Evolutionary conservation across 2,797 vertebrate species (phyloP).

Genomic region (Chiroxiphia lanceolata): DNA sequence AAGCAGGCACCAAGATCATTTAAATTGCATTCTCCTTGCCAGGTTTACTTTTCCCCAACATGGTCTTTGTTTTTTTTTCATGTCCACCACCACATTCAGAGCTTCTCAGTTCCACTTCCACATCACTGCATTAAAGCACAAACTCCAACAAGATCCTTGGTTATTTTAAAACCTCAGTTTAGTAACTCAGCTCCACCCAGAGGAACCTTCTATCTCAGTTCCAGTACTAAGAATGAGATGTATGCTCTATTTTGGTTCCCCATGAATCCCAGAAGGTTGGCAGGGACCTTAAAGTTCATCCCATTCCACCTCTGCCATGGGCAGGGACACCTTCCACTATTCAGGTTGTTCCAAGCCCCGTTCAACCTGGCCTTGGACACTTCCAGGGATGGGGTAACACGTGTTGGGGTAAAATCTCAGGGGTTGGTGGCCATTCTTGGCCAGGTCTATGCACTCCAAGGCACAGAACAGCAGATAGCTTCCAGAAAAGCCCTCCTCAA

Average conservation of each 20-base stretch:
- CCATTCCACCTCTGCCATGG: neutral
- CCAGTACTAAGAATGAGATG: neutral
- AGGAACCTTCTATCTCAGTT: neutral
- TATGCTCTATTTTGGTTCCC: neutral
- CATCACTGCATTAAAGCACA: neutral
- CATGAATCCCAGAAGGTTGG: neutral
- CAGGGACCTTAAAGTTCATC: neutral
- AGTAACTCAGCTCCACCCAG: neutral
- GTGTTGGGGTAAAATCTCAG: accelerated
- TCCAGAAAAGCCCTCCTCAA: neutral
- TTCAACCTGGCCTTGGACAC: neutral
- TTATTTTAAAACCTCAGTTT: neutral
- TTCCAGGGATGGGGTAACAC: neutral
- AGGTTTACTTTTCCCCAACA: neutral
- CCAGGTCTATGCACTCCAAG: neutral
- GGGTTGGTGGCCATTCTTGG: neutral
- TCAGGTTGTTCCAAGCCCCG: accelerated
- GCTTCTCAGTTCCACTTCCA: neutral
- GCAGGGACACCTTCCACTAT: accelerated
- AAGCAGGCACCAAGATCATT: accelerated
- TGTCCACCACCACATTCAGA: neutral
- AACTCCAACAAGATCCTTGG: neutral
- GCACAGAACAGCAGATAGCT: neutral
- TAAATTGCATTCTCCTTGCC: neutral
- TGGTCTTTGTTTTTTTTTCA: accelerated